Conservation (phyloP, 37 sponge, comb jelly and placozoan species). For the Aphrocallistes beatrix region DNA sequence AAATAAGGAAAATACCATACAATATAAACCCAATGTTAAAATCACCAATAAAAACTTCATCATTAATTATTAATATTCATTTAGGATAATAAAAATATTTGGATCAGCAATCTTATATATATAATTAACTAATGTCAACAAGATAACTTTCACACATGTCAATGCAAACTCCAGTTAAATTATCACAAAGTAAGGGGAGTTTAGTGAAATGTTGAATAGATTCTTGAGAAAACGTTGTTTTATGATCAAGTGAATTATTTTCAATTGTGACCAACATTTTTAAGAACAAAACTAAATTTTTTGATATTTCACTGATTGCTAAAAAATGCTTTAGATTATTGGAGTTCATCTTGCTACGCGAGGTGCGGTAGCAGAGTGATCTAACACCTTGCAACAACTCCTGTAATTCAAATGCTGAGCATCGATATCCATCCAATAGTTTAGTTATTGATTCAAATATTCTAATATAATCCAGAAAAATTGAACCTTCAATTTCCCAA, state of each 20-base stretch:
- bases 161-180: not conserved
- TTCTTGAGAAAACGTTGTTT: not conserved
- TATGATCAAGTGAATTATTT: not conserved
- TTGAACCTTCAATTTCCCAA: slow-evolving; percentile 8
- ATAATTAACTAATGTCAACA: not conserved
- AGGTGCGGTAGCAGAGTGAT: not conserved
- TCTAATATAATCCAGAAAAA: not conserved
- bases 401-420: not conserved
- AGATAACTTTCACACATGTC: not conserved
- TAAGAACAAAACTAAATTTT: not conserved
- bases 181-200: not conserved
- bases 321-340: not conserved
- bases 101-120: no score
- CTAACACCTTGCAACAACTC: not conserved
- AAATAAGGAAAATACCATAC: no score
- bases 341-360: not conserved
- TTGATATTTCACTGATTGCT: not conserved
- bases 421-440: not conserved
- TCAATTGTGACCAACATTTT: not conserved
- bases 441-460: not conserved
- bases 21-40: no score
- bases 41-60: no score
- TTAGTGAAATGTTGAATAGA: not conserved
- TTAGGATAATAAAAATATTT: no score
- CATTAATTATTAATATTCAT: no score